Percentiles rank a stretch among this genome's conserved stretches.
These are phyloP conservation scores for Cyrtonyx montezumae DNA, from an alignment of 2,113 vertebrate genomes.

Conservation along the genomic window DNA sequence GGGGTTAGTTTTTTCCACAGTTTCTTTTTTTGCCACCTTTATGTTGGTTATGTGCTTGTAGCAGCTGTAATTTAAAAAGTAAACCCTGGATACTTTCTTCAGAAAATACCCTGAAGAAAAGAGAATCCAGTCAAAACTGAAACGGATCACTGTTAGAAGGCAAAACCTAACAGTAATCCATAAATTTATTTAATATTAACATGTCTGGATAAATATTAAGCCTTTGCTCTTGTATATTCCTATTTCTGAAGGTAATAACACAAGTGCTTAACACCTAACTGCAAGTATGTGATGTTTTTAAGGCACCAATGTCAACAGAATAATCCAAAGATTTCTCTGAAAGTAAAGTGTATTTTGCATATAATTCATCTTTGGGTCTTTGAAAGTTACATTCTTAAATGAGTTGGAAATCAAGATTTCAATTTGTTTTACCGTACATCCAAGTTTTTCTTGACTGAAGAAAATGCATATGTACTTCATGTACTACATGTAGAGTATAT, in stretches of 20 bases:
- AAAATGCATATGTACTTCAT: accelerated
- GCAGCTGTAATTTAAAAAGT: not conserved
- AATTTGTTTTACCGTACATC: not conserved
- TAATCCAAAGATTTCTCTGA: not conserved
- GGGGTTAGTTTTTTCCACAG: not conserved
- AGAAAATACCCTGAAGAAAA: not conserved
- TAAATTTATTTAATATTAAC: not conserved
- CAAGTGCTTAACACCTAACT: not conserved
- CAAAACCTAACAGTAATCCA: not conserved
- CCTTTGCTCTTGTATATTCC: not conserved
- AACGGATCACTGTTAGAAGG: not conserved
- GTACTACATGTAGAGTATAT: not conserved
- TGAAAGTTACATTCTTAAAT: not conserved
- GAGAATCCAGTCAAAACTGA: not conserved
- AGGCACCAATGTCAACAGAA: not conserved
- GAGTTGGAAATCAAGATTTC: not conserved
- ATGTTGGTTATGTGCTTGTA: not conserved
- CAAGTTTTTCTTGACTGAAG: not conserved
- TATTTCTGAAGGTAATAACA: not conserved
- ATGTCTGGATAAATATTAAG: not conserved
- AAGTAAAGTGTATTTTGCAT: not conserved
- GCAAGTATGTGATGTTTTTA: not conserved
- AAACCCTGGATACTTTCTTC: not conserved
- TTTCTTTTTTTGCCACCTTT: not conserved
- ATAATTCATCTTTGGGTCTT: not conserved